A percentile compares a stretch with the other conserved stretches of the same genome.
These are phyloP conservation scores for Cheilosia soror DNA, from an alignment of 2,888 invertebrate species.

Conservation along the genomic window DNA sequence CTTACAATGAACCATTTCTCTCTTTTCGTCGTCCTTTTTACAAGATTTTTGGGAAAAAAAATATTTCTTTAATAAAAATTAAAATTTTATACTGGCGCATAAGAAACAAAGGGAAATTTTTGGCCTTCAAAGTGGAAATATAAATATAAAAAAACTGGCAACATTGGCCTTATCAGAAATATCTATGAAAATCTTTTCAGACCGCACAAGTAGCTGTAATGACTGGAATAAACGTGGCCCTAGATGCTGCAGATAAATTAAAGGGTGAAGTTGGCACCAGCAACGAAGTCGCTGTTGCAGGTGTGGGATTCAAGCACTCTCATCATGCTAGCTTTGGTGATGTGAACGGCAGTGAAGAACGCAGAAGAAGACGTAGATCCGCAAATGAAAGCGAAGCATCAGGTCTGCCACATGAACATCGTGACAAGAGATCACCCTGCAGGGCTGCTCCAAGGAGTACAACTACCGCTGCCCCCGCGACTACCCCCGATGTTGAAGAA, in stretches of 20 bases:
- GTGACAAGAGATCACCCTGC: conserved; percentile 58
- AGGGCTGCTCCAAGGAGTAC: neutral
- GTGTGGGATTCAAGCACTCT: conserved; percentile 55
- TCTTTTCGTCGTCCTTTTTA: too few relatives aligned
- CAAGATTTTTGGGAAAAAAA: too few relatives aligned
- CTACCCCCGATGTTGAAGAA: neutral
- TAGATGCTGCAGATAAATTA: neutral
- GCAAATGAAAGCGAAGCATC: neutral
- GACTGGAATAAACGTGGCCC: neutral
- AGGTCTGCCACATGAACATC: neutral
- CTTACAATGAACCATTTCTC: too few relatives aligned
- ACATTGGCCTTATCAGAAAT: neutral
- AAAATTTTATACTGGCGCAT: too few relatives aligned
- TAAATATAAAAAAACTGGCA: too few relatives aligned
- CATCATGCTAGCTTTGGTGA: neutral
- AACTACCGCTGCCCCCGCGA: neutral
- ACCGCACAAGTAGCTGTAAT: neutral
- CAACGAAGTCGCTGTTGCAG: conserved; percentile 63
- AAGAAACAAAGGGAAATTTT: too few relatives aligned
- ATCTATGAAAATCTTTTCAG: neutral
- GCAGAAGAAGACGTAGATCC: conserved; percentile 73
- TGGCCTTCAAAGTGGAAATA: too few relatives aligned
- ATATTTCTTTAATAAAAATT: too few relatives aligned
- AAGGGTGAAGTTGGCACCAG: neutral
- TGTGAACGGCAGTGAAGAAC: conserved; percentile 19